Evolutionary conservation across 2,888 invertebrate genomes (phyloP).

Genomic region (Lepidocyrtoides sp.): DNA sequence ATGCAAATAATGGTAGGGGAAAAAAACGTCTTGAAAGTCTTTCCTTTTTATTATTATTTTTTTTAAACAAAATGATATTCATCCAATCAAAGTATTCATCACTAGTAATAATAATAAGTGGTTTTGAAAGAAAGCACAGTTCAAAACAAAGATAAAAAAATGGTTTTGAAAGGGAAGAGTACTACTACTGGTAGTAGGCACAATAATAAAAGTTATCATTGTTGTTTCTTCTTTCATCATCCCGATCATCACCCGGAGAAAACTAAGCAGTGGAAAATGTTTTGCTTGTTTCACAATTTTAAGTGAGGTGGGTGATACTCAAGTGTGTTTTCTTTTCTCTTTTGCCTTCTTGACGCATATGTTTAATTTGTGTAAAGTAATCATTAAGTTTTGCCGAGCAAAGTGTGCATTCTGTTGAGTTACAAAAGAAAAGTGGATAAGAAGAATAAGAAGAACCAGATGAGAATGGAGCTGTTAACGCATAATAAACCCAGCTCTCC

Average conservation of each 20-base stretch:
- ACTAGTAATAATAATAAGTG: neutral
- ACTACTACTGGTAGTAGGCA: too few species aligned
- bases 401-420: too few species aligned
- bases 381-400: neutral
- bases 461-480: slow-evolving; percentile 84
- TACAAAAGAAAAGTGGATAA: neutral
- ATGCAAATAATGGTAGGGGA: neutral
- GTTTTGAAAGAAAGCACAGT: neutral
- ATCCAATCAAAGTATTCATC: neutral
- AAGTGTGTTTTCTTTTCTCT: neutral
- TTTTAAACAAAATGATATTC: neutral
- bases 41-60: slow-evolving; percentile 41
- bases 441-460: neutral
- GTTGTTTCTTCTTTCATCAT: slow-evolving; percentile 30
- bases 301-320: neutral
- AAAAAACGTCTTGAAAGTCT: slow-evolving; percentile 28
- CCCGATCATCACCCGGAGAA: slow-evolving; percentile 32
- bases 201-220: slow-evolving; percentile 12
- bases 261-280: neutral
- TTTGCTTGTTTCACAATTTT: neutral
- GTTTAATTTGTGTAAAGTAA: neutral
- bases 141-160: neutral
- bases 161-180: neutral
- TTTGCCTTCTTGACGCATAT: neutral
- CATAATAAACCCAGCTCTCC: slow-evolving; percentile 85